Percentiles rank a stretch among this genome's conserved stretches.
These are phyloP conservation scores for Troides oblongomaculatus DNA, from an alignment of 2,888 invertebrate genomes.

Conservation along the genomic window DNA sequence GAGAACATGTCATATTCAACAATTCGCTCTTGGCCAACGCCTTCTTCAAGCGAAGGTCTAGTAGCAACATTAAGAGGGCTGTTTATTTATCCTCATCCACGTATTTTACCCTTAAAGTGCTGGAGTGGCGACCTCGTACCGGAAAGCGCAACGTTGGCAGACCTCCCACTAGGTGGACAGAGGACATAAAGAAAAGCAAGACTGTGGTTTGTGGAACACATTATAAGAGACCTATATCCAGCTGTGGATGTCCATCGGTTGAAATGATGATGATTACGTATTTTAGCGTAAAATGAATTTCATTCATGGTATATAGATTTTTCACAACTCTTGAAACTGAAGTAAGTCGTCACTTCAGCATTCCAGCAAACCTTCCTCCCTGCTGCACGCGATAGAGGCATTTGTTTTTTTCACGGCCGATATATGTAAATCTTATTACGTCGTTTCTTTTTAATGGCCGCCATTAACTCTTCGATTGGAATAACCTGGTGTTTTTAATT, in stretches of 20 bases:
- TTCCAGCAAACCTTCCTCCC: slow-evolving; percentile 33
- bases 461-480: slow-evolving; percentile 14
- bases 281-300: not conserved
- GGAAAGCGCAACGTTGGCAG: too few species aligned
- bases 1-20: too few species aligned
- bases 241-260: too few species aligned
- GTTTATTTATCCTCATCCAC: too few species aligned
- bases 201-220: too few species aligned
- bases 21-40: too few species aligned
- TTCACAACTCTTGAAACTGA: slow-evolving; percentile 1
- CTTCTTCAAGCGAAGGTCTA: not conserved
- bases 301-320: not conserved
- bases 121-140: too few species aligned
- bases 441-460: slow-evolving; percentile 24
- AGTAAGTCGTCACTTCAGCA: slow-evolving; percentile 31
- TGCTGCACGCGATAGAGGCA: slow-evolving; percentile 46
- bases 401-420: slow-evolving; percentile 43
- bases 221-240: too few species aligned
- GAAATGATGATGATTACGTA: too few species aligned
- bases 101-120: not conserved
- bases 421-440: slow-evolving; percentile 37
- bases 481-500: not conserved
- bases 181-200: too few species aligned
- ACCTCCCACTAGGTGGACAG: too few species aligned
- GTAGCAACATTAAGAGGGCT: not conserved